phyloP scores from a whole-genome alignment of 2,888 invertebrate genomes.

The Lithophane socia region DNA sequence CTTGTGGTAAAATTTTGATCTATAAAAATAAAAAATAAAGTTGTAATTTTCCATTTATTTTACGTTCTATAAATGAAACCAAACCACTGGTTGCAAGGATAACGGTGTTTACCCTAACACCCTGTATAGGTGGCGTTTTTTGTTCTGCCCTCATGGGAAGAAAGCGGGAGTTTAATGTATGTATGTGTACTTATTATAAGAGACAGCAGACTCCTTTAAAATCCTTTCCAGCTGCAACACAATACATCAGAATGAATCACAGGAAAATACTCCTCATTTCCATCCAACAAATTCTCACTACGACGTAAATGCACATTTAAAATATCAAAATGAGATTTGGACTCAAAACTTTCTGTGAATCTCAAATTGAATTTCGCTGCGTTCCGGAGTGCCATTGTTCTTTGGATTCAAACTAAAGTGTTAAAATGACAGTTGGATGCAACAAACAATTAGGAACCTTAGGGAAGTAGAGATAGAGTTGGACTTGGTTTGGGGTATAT shows the following conservation, averaged over 20 bases:
- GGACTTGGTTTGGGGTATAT: conserved; percentile 23
- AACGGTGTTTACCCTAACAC: no score
- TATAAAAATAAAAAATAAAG: no score
- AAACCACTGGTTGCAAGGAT: no score
- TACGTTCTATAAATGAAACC: no score
- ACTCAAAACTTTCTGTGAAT: conserved; percentile 76
- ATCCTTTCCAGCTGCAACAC: conserved; percentile 26
- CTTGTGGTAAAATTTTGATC: no score
- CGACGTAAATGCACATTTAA: conserved; percentile 75
- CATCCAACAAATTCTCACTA: conserved; percentile 64
- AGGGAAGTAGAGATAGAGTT: conserved; percentile 31
- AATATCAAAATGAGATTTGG: conserved; percentile 78
- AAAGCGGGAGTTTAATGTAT: no score
- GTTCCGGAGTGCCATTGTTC: conserved; percentile 72
- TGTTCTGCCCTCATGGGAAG: no score
- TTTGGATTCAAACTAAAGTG: conserved; percentile 72
- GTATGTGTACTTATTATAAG: background rate
- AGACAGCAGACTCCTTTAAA: background rate
- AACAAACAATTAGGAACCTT: conserved; percentile 53
- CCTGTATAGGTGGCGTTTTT: no score
- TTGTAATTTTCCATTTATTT: no score
- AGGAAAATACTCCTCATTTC: conserved; percentile 65
- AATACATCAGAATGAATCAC: conserved; percentile 49
- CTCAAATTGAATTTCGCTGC: conserved; percentile 79
- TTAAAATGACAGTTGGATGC: conserved; percentile 64